Evolutionary conservation across 35 echinoderm and acorn worm species (phyloP), one percentile per base, ranked within the genome.

Genomic region (Lytechinus variegatus): DNA sequence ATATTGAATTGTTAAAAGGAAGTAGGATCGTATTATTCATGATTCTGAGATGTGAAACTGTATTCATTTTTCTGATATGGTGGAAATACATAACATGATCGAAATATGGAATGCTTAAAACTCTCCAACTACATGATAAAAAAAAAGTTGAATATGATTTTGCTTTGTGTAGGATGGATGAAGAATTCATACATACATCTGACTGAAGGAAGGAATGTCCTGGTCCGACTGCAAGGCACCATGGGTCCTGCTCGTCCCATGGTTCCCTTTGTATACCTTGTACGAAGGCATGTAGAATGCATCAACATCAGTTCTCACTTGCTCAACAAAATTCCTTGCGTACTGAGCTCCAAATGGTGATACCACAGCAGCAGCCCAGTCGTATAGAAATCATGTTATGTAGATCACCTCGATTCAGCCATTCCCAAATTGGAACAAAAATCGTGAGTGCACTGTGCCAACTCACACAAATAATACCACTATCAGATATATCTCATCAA

Each of bases 201-300:
- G 52, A 44, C 52, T 90, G 28, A 90, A 52, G 88, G 12, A 12
- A 52, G 88, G 88, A 90, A 90, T 90, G 88, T 90, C 52, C 9
- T 21, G 52, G 88, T 90, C 88, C n/a, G 88, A 52, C 52, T 44
- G 52, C 29, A 90, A 54, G 88, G 88, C 88, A 90, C 16, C 88
- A 90, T 44, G 88, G 88, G 88, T 90, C 9, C 88, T 52, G 88
- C 28, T 6, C 88, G 16, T 54, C 88, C 88, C 52, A 90, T 90
- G 52, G 52, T 90, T 90, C 16, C 88, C 88, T 54, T 54, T 90
- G 88, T 90, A 33, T 21, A 44, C 88, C 52, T 90, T 90, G 88
- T 54, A 90, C 24, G 52, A 90, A 90, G 88, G 88, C 88, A 90
- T 90, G 88, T 90, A 54, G 52, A 54, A 54, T 44, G 88, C 88